Base-by-base conservation (phyloP, 2,888 invertebrate genomes). In the Andrena minutula region DNA sequence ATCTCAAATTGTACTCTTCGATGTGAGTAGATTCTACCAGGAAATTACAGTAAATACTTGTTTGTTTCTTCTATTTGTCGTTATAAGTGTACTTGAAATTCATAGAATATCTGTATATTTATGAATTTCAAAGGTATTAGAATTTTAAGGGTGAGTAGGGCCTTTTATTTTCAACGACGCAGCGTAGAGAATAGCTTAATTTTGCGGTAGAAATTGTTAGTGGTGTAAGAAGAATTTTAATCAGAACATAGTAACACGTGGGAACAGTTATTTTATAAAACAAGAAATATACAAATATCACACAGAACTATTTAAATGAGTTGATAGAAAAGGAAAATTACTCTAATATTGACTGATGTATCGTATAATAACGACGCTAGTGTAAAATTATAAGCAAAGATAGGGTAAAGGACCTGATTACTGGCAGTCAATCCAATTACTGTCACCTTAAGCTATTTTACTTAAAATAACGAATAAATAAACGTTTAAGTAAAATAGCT, bases 1-100 rank as follows among this genome's bases (percentile, higher is more conserved):
- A 56, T 73, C 64, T 51, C 0, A 30, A 41, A 76, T 32, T 56
- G 16, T 16, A 20, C 10, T 49, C 30, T 72, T 69, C 49, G 12
- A 32, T 64, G 56, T 69, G 47, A 71, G 71, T 84, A 74, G 5
- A 51, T 49, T 32, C n/a, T 23, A 65, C 5, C 49, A 71, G 4
- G 65, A 20, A 26, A 71, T 71, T 68, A 2, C 8, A 86, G 86
- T 84, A 6, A 87, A 85, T 82, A 77, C 74, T 87, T 83, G 77
- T 86, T 86, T 83, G 68, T 87, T 84, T 84, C 88, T 89, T 89
- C 90, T 89, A n/a, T n/a, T 89, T 89, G 87, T 86, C 75, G 71
- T 72, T 85, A 71, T 84, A 83, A 82, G 86, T 89, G 79, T 75
- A 66, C 58, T 73, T 26, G 10, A 64, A 28, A 56, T 68, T 71